Conservation (phyloP, 2,888 invertebrate species). For the Ichneumoninae sp. region DNA sequence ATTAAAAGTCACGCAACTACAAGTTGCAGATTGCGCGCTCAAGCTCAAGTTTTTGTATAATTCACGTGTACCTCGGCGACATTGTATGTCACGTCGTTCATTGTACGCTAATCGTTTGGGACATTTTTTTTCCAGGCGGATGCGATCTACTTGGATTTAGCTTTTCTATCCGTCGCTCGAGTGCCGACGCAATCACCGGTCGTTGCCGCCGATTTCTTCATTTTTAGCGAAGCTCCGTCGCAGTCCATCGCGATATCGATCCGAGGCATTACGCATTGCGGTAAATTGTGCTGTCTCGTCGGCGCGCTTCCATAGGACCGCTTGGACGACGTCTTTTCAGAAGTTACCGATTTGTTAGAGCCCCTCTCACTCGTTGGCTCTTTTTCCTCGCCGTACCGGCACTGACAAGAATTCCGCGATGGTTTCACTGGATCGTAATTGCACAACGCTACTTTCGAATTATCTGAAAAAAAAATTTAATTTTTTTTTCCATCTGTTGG, state of each 20-base stretch:
- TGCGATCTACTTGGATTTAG: not conserved
- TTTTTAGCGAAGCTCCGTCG: constrained; percentile 7
- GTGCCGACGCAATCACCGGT: constrained; percentile 6
- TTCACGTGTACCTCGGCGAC: not conserved
- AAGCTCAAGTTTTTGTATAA: not conserved
- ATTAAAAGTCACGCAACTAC: constrained; percentile 23
- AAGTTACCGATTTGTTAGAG: constrained; percentile 45
- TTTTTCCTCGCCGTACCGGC: constrained; percentile 48
- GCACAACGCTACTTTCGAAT: constrained; percentile 65
- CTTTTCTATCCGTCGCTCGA: not conserved
- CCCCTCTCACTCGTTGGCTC: constrained; percentile 36
- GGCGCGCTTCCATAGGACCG: constrained; percentile 38
- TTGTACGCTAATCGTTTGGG: not conserved
- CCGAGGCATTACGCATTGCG: not conserved
- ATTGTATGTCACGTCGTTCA: not conserved
- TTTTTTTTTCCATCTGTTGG: not conserved
- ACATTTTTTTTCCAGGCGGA: not conserved
- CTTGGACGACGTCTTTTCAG: constrained; percentile 11
- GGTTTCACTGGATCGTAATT: constrained; percentile 72
- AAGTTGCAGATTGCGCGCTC: not conserved
- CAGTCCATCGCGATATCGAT: not conserved
- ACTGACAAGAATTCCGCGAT: constrained; percentile 66
- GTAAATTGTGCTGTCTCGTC: constrained; percentile 7
- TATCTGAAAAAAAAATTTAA: constrained; percentile 66
- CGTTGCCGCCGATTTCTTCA: not conserved